These are phyloP conservation scores for Pterocles gutturalis DNA, from an alignment of 2,113 vertebrate genomes.

Conservation along the genomic window DNA sequence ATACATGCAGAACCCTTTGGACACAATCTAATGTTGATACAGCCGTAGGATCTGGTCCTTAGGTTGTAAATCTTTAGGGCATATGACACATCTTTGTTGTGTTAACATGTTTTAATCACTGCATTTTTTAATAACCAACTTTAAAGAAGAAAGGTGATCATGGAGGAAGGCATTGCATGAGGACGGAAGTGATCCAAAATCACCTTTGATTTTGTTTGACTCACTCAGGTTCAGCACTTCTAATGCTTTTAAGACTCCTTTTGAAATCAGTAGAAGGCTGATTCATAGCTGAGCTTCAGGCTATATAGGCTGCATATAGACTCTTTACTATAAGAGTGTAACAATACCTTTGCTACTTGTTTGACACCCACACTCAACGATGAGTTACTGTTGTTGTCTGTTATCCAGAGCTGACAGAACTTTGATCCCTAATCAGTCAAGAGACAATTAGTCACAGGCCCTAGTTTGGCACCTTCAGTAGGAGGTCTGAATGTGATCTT, in stretches of 20 bases:
- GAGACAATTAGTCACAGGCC: not conserved
- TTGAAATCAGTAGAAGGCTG: not conserved
- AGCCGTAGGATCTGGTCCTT: not conserved
- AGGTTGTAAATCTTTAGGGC: not conserved
- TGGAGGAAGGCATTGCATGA: not conserved
- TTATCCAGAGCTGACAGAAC: not conserved
- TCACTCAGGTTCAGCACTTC: not conserved
- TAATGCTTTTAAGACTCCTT: not conserved
- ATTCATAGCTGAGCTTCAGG: not conserved
- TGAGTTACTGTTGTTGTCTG: not conserved
- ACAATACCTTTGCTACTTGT: accelerated
- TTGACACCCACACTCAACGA: not conserved
- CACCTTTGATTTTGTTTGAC: not conserved
- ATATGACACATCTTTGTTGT: not conserved
- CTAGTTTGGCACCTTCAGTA: not conserved
- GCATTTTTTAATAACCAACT: not conserved
- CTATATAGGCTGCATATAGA: not conserved
- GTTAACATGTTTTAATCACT: not conserved
- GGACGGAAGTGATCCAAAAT: not conserved
- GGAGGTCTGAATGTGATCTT: not conserved
- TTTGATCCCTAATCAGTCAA: not conserved
- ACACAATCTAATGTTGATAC: not conserved
- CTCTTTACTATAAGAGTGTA: not conserved
- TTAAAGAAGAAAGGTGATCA: not conserved
- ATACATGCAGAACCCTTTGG: not conserved